Percentiles rank a stretch among this genome's conserved stretches.
Conservation (phyloP, 2,888 invertebrate genomes). For the Sphaeridia pumilis region DNA sequence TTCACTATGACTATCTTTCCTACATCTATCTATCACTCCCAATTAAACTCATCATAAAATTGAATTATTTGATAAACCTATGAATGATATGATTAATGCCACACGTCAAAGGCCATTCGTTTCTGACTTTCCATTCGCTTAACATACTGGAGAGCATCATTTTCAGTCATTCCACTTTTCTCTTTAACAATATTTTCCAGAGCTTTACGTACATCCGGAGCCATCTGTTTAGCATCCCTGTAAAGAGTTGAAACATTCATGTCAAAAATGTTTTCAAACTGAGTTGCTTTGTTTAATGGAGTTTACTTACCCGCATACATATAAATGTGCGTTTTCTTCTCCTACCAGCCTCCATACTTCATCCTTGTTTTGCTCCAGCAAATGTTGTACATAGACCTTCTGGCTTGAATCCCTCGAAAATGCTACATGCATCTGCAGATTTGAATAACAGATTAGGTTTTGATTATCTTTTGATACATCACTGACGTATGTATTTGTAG, state of each 20-base stretch:
- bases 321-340: constrained; percentile 84
- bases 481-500: no score
- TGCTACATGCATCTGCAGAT: constrained; percentile 60
- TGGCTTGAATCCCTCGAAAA: constrained; percentile 77
- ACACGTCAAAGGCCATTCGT: constrained; percentile 95
- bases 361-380: constrained; percentile 69
- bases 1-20: no score
- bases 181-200: constrained; percentile 70
- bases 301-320: constrained; percentile 95
- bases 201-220: constrained; percentile 88
- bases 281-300: no score
- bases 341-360: constrained; percentile 86
- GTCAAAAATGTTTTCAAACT: no score
- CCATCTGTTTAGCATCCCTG: constrained; percentile 98
- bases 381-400: constrained; percentile 84
- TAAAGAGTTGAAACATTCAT: no score
- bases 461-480: no score
- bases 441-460: no score
- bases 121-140: constrained; percentile 97
- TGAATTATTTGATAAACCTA: no score
- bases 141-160: constrained; percentile 77
- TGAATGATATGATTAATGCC: no score
- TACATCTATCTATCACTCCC: no score
- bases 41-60: no score
- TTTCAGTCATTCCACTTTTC: constrained; percentile 71